These are phyloP conservation scores for Panthera leo DNA, from an alignment of 2,113 vertebrate species.

Conservation along the genomic window DNA sequence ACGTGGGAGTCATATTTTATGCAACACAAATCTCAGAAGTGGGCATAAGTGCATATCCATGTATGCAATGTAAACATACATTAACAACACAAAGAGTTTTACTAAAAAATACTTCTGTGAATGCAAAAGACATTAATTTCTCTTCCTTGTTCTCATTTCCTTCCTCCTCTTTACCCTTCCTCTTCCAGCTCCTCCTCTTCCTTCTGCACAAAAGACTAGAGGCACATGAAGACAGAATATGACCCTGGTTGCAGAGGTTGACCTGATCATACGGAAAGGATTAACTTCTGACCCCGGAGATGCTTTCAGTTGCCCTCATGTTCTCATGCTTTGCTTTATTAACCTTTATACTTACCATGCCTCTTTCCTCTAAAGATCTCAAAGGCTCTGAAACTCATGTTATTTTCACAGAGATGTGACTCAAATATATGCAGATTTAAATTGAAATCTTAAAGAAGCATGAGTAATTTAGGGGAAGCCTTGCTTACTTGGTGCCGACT, in stretches of 20 bases:
- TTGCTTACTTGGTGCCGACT: slow-evolving; percentile 26
- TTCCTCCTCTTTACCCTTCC: not conserved
- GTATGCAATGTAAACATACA: not conserved
- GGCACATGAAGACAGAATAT: not conserved
- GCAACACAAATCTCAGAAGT: not conserved
- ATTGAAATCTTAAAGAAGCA: not conserved
- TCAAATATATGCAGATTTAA: slow-evolving; percentile 19
- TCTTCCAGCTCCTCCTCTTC: not conserved
- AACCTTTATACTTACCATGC: not conserved
- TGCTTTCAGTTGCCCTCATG: not conserved
- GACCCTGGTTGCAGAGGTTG: no score
- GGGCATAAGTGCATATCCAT: not conserved
- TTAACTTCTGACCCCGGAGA: not conserved
- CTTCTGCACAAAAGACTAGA: not conserved
- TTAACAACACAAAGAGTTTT: not conserved
- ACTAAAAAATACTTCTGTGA: not conserved
- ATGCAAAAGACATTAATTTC: not conserved
- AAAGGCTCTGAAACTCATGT: not conserved
- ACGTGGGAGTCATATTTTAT: not conserved
- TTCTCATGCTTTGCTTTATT: not conserved
- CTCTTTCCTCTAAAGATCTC: not conserved
- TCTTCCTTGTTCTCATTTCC: not conserved
- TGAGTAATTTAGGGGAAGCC: slow-evolving; percentile 34
- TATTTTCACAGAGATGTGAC: slow-evolving; percentile 26
- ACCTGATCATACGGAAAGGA: not conserved